A percentile compares a stretch with the other conserved stretches of the same genome.
Evolutionary conservation across 2,888 invertebrate genomes (phyloP).

Genomic region (Muscina levida): DNA sequence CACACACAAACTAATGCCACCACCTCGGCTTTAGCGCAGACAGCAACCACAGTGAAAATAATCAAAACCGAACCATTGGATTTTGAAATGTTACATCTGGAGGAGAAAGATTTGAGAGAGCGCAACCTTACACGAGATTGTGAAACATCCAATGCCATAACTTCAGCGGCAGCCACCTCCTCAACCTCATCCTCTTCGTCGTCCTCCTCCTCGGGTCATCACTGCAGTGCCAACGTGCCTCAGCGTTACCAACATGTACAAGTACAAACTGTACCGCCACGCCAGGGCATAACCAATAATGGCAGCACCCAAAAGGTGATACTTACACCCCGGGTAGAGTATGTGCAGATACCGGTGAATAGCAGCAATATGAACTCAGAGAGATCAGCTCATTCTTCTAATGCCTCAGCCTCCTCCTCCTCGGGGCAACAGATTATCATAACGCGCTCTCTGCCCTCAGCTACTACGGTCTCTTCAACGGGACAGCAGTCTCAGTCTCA

Average conservation of each 20-base stretch:
- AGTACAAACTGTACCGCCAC: conserved; percentile 76
- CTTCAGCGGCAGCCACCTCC: conserved; percentile 48
- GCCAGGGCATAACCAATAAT: conserved; percentile 72
- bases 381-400: conserved; percentile 54
- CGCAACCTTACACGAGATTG: conserved; percentile 58
- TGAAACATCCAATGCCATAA: conserved; percentile 55
- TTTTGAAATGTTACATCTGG: conserved; percentile 75
- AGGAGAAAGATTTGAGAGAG: conserved; percentile 69
- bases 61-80: conserved; percentile 79
- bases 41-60: conserved; percentile 68
- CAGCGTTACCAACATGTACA: conserved; percentile 76
- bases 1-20: background rate
- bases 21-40: conserved; percentile 1
- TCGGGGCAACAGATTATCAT: conserved; percentile 75
- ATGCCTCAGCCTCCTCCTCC: background rate
- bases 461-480: conserved; percentile 57
- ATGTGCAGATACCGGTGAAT: conserved; percentile 68
- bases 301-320: conserved; percentile 77
- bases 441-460: conserved; percentile 71
- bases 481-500: too few relatives aligned
- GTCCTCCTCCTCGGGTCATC: conserved; percentile 44
- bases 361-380: conserved; percentile 37
- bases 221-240: too few relatives aligned
- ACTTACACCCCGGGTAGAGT: conserved; percentile 77
- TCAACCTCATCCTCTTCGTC: conserved; percentile 15